A percentile compares a stretch with the other conserved stretches of the same genome.
Evolutionary conservation across 64 coral and sea anemone species (phyloP).

Genomic region (Actinia tenebrosa): DNA sequence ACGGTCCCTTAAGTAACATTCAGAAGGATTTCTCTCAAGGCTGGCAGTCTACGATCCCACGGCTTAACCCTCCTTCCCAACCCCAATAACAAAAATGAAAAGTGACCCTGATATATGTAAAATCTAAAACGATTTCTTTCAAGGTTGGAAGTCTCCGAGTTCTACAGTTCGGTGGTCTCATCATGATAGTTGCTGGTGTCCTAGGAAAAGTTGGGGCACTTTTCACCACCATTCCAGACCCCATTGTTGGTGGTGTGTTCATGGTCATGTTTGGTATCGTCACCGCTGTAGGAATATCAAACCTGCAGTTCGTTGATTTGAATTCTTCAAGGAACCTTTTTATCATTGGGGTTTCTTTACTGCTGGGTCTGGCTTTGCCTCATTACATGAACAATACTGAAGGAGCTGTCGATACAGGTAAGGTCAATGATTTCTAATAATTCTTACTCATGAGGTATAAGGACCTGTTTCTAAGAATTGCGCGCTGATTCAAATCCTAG

Average conservation of each 20-base stretch:
- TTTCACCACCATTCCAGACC: constrained; percentile 53
- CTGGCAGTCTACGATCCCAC: too few species aligned
- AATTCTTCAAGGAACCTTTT: constrained; percentile 60
- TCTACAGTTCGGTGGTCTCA: constrained; percentile 35
- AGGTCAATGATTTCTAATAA: too few species aligned
- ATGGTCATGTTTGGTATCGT: constrained; percentile 66
- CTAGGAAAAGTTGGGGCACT: constrained; percentile 48
- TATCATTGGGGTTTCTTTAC: constrained; percentile 43
- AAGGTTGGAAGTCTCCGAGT: constrained; percentile 61
- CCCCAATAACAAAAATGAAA: too few species aligned
- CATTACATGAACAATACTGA: constrained; percentile 33
- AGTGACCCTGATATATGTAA: too few species aligned
- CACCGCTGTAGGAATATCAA: constrained; percentile 45
- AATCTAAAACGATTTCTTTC: neutral
- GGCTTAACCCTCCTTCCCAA: too few species aligned
- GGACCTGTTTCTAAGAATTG: too few species aligned
- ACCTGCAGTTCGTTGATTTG: constrained; percentile 55
- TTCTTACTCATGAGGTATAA: too few species aligned
- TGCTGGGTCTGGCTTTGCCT: constrained; percentile 47
- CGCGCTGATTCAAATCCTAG: too few species aligned
- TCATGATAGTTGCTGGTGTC: constrained; percentile 39
- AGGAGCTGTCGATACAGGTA: constrained; percentile 33
- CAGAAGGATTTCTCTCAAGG: too few species aligned
- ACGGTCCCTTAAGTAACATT: too few species aligned
- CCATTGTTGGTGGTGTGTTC: constrained; percentile 54